Evolutionary conservation across 1,140 invertebrate species (phyloP), one percentile per base, ranked within the genome.

Genomic region (Hesperophylax magnus): DNA sequence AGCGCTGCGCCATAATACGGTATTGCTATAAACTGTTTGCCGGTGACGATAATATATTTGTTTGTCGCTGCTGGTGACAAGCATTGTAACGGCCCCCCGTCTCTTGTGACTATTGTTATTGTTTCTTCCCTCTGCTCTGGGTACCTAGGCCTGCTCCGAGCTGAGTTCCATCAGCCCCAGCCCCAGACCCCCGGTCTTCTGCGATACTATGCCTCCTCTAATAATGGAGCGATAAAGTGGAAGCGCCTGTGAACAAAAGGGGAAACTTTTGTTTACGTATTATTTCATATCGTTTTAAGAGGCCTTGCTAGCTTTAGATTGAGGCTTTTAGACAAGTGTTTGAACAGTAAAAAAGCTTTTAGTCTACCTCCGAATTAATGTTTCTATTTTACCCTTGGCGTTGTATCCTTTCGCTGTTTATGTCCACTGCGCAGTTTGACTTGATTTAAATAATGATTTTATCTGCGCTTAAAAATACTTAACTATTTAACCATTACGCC

Each of bases 221-320:
- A 52, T 20, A 72, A 53, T 72, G 47, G 22, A 56, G 72, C 54
- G 72, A 75, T 75, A 75, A 58, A 58, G 72, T 8, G 54, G 20
- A 56, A 56, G 39, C 69, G n/a, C 47, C 18, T 8, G n/a, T 20
- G 47, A 72, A 72, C 69, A 72, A 72, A 72, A 72, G 69, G 18
- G 47, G 53, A 11, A 72, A 72, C n/a, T 53, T 72, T 72, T 72
- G 69, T 72, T 3, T 52, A 20, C 69, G n/a, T 71, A 71, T 71
- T 71, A 39, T 71, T 47, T 71, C 67, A 31, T 27, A 27, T 17
- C 20, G 18, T 52, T 72, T 52, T 53, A 20, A 52, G 69, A 52
- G 69, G 18, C 15, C 17, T 27, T 9, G 39, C n/a, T 72, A n/a
- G 39, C 24, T 72, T 47, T 52, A 53, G 34, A 72, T 53, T 72